Conservation (phyloP, 2,888 invertebrate species). For the Acanthococcus lagerstroemiae region DNA sequence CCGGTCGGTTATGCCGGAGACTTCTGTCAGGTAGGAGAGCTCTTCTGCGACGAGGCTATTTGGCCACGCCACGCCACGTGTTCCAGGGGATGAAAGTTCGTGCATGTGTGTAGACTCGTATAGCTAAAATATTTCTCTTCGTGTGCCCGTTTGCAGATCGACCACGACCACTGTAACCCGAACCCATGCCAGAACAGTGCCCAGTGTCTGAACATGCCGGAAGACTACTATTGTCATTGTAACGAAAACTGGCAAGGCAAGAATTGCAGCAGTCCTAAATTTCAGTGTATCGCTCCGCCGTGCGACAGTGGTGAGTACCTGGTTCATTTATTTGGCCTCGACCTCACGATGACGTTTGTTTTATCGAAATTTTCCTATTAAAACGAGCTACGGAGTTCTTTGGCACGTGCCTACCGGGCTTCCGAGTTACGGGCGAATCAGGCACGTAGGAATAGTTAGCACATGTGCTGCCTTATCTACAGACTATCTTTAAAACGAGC, state of each 20-base stretch:
- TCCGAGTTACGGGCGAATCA: too few relatives aligned
- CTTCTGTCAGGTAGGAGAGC: slow-evolving; percentile 65
- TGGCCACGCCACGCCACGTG: not conserved
- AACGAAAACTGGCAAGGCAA: slow-evolving; percentile 71
- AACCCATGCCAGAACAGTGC: slow-evolving; percentile 81
- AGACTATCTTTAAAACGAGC: too few relatives aligned
- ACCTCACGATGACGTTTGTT: not conserved
- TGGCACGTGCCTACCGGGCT: slow-evolving; percentile 17
- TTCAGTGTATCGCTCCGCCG: slow-evolving; percentile 11
- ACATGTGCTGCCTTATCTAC: too few relatives aligned
- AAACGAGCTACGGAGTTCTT: slow-evolving; percentile 10
- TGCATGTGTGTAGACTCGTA: not conserved
- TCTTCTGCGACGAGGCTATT: not conserved
- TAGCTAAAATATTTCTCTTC: not conserved
- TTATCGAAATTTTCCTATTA: slow-evolving; percentile 3
- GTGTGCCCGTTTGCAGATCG: slow-evolving; percentile 49
- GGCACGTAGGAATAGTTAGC: too few relatives aligned
- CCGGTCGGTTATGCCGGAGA: slow-evolving; percentile 78
- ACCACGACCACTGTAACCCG: slow-evolving; percentile 79
- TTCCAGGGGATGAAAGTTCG: not conserved
- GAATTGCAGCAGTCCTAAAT: slow-evolving; percentile 56
- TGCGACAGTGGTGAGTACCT: slow-evolving; percentile 37
- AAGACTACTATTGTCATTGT: slow-evolving; percentile 84
- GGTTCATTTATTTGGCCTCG: not conserved
- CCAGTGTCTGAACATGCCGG: slow-evolving; percentile 75